Base-by-base conservation (phyloP, 1,140 invertebrate species). In the Drosophila repletoides region DNA sequence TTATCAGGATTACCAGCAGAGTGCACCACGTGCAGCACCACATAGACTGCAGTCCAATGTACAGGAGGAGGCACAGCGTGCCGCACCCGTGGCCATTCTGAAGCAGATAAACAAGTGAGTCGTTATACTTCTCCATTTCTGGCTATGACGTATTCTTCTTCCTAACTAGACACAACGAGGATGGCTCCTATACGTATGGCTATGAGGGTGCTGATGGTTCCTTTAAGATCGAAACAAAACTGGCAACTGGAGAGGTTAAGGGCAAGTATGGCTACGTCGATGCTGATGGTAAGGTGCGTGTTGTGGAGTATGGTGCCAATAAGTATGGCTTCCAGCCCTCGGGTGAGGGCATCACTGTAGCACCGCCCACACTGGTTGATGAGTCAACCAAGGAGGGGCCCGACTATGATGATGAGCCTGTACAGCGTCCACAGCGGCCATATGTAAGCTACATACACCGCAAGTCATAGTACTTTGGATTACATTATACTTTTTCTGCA, bases 221-320 rank as follows among this genome's bases (percentile, higher is more conserved):
- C 2, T 96, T 96, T 90, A 96, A 96, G 90, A 96, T 96, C 70
- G 95, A 97, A 88, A 96, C 95, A 4, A 96, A 97, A 83, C 90
- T 94, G 22, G 92, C 94, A 0, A 93, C 92, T 10, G 95, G 96
- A 0, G 94, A 96, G 61, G 95, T 97, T 0, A 94, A 94, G 81
- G 96, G 96, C 51, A 96, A 96, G 86, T 96, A 96, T 77, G 95
- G 97, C 3, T 98, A 96, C 91, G 94, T 96, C 21, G 96, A 97
- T 88, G 95, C 95, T 76, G 92, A 92, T 1, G 96, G 96, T 33
- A 89, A 93, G 90, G 93, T 96, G 0, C 93, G 95, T 7, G 94
- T 96, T 1, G 94, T 97, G 5, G 96, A 97, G 83, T 97, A 97
- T 88, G 96, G 96, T 10, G 96, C 96, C 14, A 96, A 96, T 83